Conservation (phyloP, 2,113 vertebrate genomes). For the Elaphurus davidianus region DNA sequence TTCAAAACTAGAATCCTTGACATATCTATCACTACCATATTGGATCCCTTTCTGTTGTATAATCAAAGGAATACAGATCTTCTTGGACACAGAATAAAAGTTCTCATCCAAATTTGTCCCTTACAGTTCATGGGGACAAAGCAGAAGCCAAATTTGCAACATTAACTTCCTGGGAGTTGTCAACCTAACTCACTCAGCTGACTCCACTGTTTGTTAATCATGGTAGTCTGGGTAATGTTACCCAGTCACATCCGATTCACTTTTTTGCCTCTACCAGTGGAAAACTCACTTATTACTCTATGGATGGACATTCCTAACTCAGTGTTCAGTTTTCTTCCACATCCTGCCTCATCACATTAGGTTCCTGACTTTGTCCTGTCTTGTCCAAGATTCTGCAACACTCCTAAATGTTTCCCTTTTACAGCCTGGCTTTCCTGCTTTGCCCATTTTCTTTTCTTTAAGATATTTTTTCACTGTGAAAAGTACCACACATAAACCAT, state of each 20-base stretch:
- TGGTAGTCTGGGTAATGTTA: background rate
- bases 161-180: constrained; percentile 33
- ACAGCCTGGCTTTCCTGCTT: background rate
- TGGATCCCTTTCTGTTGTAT: background rate
- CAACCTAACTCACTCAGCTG: background rate
- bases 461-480: background rate
- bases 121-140: background rate
- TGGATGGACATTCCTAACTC: background rate
- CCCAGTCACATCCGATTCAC: background rate
- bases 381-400: background rate
- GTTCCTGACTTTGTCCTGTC: background rate
- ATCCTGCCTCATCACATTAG: background rate
- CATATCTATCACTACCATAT: background rate
- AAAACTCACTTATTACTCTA: background rate
- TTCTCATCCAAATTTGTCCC: background rate
- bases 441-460: background rate
- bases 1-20: background rate
- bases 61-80: background rate
- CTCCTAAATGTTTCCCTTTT: background rate
- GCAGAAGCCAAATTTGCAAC: background rate
- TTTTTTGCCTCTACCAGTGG: background rate
- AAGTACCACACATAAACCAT: background rate
- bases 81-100: background rate
- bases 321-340: background rate
- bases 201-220: constrained; percentile 6